Evolutionary conservation across 2,113 vertebrate species (phyloP).

Genomic region (Motacilla alba): DNA sequence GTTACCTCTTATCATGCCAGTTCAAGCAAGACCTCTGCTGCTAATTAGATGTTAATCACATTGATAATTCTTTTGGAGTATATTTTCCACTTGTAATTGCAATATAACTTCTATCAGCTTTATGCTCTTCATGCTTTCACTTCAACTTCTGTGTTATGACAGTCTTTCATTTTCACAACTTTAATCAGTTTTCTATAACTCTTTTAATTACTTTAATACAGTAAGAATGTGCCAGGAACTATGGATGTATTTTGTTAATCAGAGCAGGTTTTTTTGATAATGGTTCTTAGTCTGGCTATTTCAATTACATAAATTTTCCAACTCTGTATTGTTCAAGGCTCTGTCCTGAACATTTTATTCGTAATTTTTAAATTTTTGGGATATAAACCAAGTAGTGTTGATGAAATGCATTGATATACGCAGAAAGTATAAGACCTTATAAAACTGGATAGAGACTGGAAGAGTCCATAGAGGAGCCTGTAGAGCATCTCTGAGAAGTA

Average conservation of each 20-base stretch:
- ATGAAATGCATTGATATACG: neutral
- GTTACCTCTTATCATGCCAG: neutral
- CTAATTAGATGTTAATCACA: constrained; percentile 25
- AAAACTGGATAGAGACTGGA: neutral
- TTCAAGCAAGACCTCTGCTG: neutral
- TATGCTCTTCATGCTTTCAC: neutral
- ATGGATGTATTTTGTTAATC: neutral
- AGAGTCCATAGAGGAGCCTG: neutral
- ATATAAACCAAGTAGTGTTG: neutral
- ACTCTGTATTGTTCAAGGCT: neutral
- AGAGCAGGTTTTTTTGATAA: neutral
- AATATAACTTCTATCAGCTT: neutral
- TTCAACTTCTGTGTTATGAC: neutral
- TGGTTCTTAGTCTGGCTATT: neutral
- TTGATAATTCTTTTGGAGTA: neutral
- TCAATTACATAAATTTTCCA: neutral
- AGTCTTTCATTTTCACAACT: neutral
- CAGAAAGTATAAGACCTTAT: neutral
- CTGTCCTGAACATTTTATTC: rapidly evolving
- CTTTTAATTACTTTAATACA: neutral
- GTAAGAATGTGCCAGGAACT: neutral
- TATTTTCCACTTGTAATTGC: constrained; percentile 7
- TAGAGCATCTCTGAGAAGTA: neutral
- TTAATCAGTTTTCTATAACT: neutral
- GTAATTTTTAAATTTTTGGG: neutral